Percentiles rank a stretch among this genome's conserved stretches.
These are phyloP conservation scores for Stylophora pistillata DNA, from an alignment of 64 coral and sea anemone species.

Conservation along the genomic window DNA sequence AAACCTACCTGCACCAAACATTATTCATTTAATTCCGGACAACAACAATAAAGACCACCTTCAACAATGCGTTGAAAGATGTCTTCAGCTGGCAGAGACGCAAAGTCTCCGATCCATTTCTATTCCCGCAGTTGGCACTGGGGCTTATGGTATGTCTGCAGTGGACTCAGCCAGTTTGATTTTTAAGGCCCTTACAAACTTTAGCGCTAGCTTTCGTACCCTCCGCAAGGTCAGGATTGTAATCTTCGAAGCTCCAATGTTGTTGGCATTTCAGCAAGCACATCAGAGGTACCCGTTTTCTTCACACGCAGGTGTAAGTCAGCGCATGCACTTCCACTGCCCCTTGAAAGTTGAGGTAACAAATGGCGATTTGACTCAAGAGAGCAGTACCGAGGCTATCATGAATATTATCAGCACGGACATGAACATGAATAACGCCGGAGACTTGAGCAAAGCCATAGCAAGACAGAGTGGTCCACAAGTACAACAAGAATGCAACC, in stretches of 20 bases:
- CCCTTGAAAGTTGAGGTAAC: not conserved
- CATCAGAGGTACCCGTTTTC: not conserved
- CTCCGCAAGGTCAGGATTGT: not conserved
- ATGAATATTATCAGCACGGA: constrained; percentile 64
- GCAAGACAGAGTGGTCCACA: not conserved
- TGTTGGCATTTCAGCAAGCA: not conserved
- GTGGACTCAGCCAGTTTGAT: constrained; percentile 45
- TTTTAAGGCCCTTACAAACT: constrained; percentile 41
- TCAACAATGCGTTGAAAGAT: constrained; percentile 48
- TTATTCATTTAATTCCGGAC: constrained; percentile 6
- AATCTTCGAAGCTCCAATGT: not conserved
- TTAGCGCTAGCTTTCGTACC: not conserved
- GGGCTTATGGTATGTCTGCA: constrained; percentile 17
- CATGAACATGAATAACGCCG: constrained; percentile 66
- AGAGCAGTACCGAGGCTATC: constrained; percentile 56
- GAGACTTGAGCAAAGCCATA: constrained; percentile 63
- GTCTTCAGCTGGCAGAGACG: constrained; percentile 19
- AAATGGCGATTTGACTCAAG: constrained; percentile 47
- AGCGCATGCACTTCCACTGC: too few relatives aligned
- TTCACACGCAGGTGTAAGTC: too few relatives aligned
- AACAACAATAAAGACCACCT: not conserved
- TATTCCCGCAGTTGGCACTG: constrained; percentile 55
- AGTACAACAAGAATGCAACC: constrained; percentile 53
- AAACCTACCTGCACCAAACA: not conserved
- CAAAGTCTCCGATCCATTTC: constrained; percentile 39